Percentiles rank a stretch among this genome's conserved stretches.
Evolutionary conservation across 2,888 invertebrate genomes (phyloP).

Genomic region (Volucella inflata): DNA sequence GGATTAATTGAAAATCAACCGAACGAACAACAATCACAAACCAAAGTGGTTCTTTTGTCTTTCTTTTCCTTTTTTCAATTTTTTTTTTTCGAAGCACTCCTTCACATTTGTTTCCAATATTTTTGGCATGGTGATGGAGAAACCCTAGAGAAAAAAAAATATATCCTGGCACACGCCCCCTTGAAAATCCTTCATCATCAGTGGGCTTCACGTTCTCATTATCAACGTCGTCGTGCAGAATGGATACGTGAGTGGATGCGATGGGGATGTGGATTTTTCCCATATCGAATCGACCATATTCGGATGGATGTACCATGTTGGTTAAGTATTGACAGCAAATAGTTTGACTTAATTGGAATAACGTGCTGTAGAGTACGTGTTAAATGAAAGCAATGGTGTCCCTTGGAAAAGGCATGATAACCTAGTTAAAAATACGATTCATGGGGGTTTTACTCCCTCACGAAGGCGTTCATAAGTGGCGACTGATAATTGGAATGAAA

Average conservation of each 20-base stretch:
- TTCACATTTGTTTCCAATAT: slow-evolving; percentile 9
- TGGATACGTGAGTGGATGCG: too few relatives aligned
- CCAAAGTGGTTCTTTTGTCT: background rate
- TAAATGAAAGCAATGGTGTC: too few relatives aligned
- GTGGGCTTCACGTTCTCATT: too few relatives aligned
- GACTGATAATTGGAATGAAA: slow-evolving; percentile 41
- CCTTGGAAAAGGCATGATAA: too few relatives aligned
- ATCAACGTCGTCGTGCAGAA: too few relatives aligned
- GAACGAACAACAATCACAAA: slow-evolving; percentile 1
- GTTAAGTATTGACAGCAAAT: slow-evolving; percentile 36
- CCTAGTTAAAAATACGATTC: too few relatives aligned
- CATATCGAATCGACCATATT: background rate
- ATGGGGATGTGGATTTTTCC: too few relatives aligned
- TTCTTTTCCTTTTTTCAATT: slow-evolving; percentile 3
- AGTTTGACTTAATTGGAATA: slow-evolving; percentile 49
- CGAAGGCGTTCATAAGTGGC: too few relatives aligned
- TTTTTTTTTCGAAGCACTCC: background rate
- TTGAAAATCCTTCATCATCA: too few relatives aligned
- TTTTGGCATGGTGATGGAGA: slow-evolving; percentile 1
- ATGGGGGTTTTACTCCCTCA: too few relatives aligned
- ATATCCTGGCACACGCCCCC: too few relatives aligned
- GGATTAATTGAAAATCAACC: slow-evolving; percentile 46
- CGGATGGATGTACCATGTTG: slow-evolving; percentile 7
- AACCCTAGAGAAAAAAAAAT: too few relatives aligned
- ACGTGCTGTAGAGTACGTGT: slow-evolving; percentile 14